Percentiles rank a stretch among this genome's conserved stretches.
Conservation (phyloP, 2,113 vertebrate species). For the Gymnarchus niloticus region DNA sequence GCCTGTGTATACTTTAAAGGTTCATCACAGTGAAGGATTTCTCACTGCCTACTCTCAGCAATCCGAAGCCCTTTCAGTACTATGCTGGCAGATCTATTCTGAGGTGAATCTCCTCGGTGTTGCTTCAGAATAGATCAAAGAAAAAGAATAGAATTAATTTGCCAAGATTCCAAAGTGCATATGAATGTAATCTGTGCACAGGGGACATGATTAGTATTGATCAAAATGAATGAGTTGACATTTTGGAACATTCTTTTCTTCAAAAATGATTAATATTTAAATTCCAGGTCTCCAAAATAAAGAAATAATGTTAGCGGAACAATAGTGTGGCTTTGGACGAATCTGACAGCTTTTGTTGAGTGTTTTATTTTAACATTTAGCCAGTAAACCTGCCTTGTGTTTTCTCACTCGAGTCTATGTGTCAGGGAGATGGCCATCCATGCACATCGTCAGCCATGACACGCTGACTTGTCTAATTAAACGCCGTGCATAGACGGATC, state of each 20-base stretch:
- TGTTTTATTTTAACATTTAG: not conserved
- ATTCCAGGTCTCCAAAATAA: not conserved
- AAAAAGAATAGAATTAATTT: constrained; percentile 12
- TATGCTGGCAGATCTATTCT: constrained; percentile 4
- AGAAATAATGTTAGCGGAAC: not conserved
- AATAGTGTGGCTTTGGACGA: not conserved
- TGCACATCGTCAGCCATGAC: not conserved
- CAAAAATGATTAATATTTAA: constrained; percentile 6
- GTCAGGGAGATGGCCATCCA: not conserved
- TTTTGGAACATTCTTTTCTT: constrained; percentile 7
- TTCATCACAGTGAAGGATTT: constrained; percentile 15
- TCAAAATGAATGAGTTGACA: constrained; percentile 15
- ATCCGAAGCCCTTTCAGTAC: not conserved
- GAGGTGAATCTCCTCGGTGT: not conserved
- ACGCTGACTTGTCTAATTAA: not conserved
- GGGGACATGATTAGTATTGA: constrained; percentile 13
- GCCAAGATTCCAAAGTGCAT: not conserved
- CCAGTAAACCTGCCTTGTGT: not conserved
- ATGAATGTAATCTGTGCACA: constrained; percentile 14
- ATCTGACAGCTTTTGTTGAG: constrained; percentile 1
- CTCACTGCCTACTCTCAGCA: not conserved
- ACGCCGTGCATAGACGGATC: not conserved
- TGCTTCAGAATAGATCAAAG: constrained; percentile 21
- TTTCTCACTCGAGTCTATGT: not conserved
- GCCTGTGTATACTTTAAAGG: constrained; percentile 18